These are phyloP conservation scores for Drosophila repletoides DNA, from an alignment of 1,140 invertebrate genomes.

Conservation along the genomic window DNA sequence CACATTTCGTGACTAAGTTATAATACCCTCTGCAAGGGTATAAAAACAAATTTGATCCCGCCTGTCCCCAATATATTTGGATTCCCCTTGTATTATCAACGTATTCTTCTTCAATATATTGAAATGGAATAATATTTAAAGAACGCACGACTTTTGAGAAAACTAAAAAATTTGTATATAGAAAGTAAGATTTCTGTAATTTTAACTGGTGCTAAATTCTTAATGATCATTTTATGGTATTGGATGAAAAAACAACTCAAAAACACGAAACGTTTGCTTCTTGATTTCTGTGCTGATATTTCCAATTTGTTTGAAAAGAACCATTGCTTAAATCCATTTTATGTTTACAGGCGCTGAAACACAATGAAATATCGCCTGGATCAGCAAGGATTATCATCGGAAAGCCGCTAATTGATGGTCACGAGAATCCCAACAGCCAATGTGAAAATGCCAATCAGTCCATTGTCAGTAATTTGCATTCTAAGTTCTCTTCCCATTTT, in stretches of 20 bases:
- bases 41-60: too few relatives aligned
- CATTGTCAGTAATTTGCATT: too few relatives aligned
- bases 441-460: background rate
- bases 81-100: too few relatives aligned
- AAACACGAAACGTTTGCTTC: slow-evolving; percentile 6
- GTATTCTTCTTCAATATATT: too few relatives aligned
- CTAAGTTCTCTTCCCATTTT: too few relatives aligned
- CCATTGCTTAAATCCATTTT: background rate
- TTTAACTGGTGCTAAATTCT: slow-evolving; percentile 14
- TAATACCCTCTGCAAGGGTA: too few relatives aligned
- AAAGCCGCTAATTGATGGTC: too few relatives aligned
- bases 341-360: slow-evolving; percentile 20
- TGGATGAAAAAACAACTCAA: slow-evolving; percentile 21
- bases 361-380: background rate
- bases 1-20: too few relatives aligned
- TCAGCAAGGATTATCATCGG: background rate
- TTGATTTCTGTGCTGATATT: slow-evolving; percentile 9
- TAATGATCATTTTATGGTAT: slow-evolving; percentile 37
- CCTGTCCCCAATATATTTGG: too few relatives aligned
- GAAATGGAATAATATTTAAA: too few relatives aligned
- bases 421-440: background rate
- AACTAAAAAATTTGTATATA: too few relatives aligned
- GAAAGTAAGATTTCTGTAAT: slow-evolving; percentile 11
- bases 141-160: too few relatives aligned
- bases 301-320: background rate